A percentile compares a stretch with the other conserved stretches of the same genome.
Conservation (phyloP, 2,113 vertebrate species). For the Chroicocephalus ridibundus region DNA sequence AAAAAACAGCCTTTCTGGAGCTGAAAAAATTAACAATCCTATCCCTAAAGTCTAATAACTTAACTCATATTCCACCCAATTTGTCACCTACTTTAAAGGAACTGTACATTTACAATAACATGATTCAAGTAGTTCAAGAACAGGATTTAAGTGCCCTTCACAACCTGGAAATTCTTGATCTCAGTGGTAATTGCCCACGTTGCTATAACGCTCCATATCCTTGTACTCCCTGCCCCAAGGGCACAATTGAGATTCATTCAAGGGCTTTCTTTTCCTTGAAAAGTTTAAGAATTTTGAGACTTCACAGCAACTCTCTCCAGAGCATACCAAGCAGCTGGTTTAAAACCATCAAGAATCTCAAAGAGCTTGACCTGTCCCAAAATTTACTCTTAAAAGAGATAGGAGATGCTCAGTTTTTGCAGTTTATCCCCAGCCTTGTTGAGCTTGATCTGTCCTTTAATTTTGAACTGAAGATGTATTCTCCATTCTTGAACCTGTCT, state of each 20-base stretch:
- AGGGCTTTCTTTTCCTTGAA: constrained; percentile 79
- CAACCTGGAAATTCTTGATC: constrained; percentile 86
- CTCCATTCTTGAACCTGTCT: constrained; percentile 76
- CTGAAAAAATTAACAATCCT: constrained; percentile 82
- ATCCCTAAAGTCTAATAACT: constrained; percentile 90
- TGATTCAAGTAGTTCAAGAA: constrained; percentile 75
- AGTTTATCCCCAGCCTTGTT: constrained; percentile 76
- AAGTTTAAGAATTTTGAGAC: constrained; percentile 81
- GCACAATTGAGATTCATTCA: constrained; percentile 74
- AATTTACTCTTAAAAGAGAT: constrained; percentile 88
- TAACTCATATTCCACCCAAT: constrained; percentile 80
- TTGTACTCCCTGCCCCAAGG: constrained; percentile 82
- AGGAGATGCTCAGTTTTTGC: constrained; percentile 77
- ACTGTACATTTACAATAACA: constrained; percentile 91
- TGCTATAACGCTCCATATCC: constrained; percentile 92
- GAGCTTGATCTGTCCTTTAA: constrained; percentile 93
- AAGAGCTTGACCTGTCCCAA: constrained; percentile 88
- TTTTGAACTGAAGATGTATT: constrained; percentile 84
- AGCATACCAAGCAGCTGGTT: constrained; percentile 81
- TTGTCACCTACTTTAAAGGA: constrained; percentile 83
- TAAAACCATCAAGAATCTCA: constrained; percentile 71
- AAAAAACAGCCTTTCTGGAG: constrained; percentile 79
- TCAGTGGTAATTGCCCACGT: constrained; percentile 94
- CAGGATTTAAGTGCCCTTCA: constrained; percentile 81
- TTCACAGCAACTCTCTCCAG: constrained; percentile 89